Percentiles rank a stretch among this genome's conserved stretches.
Evolutionary conservation across 1,140 invertebrate species (phyloP).

Genomic region (Dysdera silvatica): DNA sequence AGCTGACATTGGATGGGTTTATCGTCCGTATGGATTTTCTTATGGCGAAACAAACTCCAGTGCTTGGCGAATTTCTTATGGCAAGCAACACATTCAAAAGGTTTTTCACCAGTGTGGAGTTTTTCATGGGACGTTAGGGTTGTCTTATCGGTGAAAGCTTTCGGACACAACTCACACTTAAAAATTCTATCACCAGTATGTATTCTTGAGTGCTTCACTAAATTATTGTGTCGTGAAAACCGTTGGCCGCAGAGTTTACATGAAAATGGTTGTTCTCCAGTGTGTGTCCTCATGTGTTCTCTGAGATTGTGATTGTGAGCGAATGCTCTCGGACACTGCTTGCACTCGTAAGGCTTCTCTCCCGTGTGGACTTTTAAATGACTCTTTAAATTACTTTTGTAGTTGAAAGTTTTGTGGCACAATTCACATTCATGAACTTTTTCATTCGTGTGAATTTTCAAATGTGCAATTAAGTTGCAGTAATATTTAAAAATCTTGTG

Average conservation of each 20-base stretch:
- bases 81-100: constrained; percentile 39
- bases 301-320: background rate
- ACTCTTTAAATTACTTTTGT: too few relatives aligned
- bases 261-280: background rate
- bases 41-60: constrained; percentile 34
- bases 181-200: background rate
- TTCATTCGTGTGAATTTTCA: too few relatives aligned
- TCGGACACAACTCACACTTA: background rate
- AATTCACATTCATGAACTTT: too few relatives aligned
- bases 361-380: background rate
- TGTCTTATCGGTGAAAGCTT: background rate
- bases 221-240: too few relatives aligned
- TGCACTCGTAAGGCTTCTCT: background rate
- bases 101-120: constrained; percentile 37
- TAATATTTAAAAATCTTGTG: too few relatives aligned
- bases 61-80: constrained; percentile 38
- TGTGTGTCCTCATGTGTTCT: background rate
- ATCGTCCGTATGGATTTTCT: constrained; percentile 31
- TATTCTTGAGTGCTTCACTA: too few relatives aligned
- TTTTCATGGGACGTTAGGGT: constrained; percentile 32
- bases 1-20: constrained; percentile 36
- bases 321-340: background rate
- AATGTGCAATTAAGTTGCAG: too few relatives aligned
- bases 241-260: background rate
- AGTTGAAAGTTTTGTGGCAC: too few relatives aligned